A percentile compares a stretch with the other conserved stretches of the same genome.
These are phyloP conservation scores for Odontamblyopus rebecca DNA, from an alignment of 2,797 vertebrate genomes.

Conservation along the genomic window DNA sequence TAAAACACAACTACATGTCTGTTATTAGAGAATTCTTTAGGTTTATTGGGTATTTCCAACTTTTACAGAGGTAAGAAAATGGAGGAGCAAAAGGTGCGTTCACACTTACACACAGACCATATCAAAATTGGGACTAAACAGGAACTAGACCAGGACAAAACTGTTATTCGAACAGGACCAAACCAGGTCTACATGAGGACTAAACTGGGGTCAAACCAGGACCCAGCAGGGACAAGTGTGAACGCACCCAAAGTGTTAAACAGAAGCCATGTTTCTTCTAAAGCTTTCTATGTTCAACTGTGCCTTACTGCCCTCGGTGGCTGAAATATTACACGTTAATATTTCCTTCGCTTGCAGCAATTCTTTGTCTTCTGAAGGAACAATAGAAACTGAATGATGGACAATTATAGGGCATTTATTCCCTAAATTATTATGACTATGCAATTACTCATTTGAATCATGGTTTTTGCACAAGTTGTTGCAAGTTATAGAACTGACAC, in stretches of 20 bases:
- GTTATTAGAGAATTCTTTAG: conserved; percentile 34
- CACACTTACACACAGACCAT: too few relatives aligned
- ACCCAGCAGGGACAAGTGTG: too few relatives aligned
- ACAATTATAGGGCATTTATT: conserved; percentile 51
- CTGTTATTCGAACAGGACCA: too few relatives aligned
- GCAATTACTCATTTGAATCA: conserved; percentile 55
- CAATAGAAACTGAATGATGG: conserved; percentile 35
- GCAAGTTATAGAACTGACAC: conserved; percentile 27
- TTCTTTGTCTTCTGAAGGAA: conserved; percentile 39
- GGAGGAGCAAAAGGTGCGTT: conserved; percentile 35
- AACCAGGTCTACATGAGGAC: too few relatives aligned
- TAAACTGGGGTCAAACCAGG: too few relatives aligned
- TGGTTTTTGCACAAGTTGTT: conserved; percentile 59
- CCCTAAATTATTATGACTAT: conserved; percentile 62
- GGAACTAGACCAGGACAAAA: too few relatives aligned
- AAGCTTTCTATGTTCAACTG: conserved; percentile 63
- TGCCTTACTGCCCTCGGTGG: conserved; percentile 70
- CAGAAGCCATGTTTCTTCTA: conserved; percentile 53
- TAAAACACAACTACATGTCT: conserved; percentile 21
- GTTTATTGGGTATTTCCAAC: conserved; percentile 30
- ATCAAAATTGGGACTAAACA: too few relatives aligned
- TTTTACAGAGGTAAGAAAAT: conserved; percentile 42
- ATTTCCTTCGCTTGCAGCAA: conserved; percentile 41
- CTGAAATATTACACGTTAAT: conserved; percentile 57
- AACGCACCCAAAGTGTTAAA: conserved; percentile 4